phyloP scores from a whole-genome alignment of 2,797 vertebrate genomes.

The Artibeus lituratus region DNA sequence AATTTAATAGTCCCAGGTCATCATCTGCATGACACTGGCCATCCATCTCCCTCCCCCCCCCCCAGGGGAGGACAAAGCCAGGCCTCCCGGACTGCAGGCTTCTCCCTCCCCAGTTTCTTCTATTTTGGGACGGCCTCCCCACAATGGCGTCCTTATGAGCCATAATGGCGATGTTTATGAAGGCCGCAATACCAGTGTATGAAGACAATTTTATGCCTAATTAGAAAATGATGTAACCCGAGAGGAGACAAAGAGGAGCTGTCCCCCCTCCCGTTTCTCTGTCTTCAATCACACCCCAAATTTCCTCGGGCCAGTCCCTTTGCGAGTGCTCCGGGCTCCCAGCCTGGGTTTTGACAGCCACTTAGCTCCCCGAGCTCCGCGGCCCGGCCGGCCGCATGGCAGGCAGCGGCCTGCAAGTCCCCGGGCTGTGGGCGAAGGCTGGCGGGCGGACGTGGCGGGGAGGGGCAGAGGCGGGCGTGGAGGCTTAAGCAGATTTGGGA shows the following conservation, averaged over 20 bases:
- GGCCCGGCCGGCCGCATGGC: background rate
- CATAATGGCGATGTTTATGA: constrained; percentile 95
- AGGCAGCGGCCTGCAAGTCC: constrained; percentile 65
- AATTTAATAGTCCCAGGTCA: constrained; percentile 97
- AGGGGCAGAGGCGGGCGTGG: background rate
- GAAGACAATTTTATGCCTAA: constrained; percentile 90
- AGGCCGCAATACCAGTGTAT: constrained; percentile 91
- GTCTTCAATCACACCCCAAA: constrained; percentile 64
- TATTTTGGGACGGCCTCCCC: constrained; percentile 89
- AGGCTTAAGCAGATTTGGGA: constrained; percentile 88
- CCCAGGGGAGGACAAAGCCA: constrained; percentile 90
- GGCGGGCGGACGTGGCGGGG: constrained; percentile 71
- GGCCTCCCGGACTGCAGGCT: constrained; percentile 86
- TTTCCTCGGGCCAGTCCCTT: constrained; percentile 46
- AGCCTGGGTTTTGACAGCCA: constrained; percentile 45
- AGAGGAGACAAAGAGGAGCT: constrained; percentile 80
- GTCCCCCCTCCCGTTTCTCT: constrained; percentile 60
- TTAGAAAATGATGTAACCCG: constrained; percentile 87
- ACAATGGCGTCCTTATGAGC: constrained; percentile 95
- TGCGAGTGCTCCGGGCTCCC: constrained; percentile 31
- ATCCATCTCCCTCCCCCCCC: constrained; percentile 97
- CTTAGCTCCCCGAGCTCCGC: background rate
- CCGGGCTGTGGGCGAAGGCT: constrained; percentile 85
- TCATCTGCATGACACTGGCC: constrained; percentile 93
- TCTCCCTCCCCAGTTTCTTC: constrained; percentile 85